A percentile compares a stretch with the other conserved stretches of the same genome.
Evolutionary conservation across 2,888 invertebrate genomes (phyloP).

Genomic region (Aspidapion aeneum): DNA sequence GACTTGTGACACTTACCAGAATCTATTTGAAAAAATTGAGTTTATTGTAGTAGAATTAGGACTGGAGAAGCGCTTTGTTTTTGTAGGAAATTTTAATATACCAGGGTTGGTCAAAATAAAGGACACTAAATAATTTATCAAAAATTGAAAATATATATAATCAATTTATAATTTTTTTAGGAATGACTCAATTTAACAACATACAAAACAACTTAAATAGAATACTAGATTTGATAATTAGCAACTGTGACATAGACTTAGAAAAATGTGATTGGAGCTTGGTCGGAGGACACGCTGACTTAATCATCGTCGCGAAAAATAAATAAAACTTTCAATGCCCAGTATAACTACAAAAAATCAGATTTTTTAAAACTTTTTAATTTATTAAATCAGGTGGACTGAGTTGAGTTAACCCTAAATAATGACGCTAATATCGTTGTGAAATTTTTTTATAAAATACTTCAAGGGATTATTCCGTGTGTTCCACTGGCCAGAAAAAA

Average conservation of each 20-base stretch:
- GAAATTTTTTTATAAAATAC: too few species aligned
- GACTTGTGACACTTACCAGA: not conserved
- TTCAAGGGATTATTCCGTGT: too few species aligned
- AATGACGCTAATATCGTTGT: too few species aligned
- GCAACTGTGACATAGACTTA: not conserved
- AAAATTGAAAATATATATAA: not conserved
- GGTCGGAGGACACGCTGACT: too few species aligned
- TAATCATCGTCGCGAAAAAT: not conserved
- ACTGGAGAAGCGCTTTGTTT: not conserved
- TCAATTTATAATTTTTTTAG: not conserved
- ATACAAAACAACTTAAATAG: not conserved
- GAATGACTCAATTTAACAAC: not conserved
- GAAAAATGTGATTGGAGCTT: too few species aligned
- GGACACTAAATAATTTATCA: not conserved
- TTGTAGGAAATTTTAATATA: not conserved
- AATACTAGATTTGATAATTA: not conserved
- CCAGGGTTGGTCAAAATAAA: not conserved
- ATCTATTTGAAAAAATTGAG: not conserved
- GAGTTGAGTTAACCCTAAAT: too few species aligned
- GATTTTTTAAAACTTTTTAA: not conserved
- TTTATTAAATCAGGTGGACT: too few species aligned
- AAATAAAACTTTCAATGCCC: not conserved
- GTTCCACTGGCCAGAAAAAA: not conserved
- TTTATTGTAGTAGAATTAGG: not conserved
- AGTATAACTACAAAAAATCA: not conserved